Conservation (phyloP, 2,797 vertebrate species). For the Hyperoplus immaculatus region DNA sequence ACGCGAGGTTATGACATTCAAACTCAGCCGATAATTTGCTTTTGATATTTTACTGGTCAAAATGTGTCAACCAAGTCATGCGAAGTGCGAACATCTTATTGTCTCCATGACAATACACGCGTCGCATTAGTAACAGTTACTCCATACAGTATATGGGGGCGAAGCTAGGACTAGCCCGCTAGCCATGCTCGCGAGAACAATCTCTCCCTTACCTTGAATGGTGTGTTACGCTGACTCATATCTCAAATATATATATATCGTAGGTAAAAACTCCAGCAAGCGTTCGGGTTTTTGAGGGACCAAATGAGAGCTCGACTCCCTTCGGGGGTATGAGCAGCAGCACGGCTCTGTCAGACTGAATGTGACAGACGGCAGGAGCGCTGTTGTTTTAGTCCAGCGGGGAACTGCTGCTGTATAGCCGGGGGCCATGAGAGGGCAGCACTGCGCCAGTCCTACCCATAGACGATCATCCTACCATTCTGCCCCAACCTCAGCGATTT, state of each 20-base stretch:
- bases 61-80: neutral
- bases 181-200: slow-evolving; percentile 28
- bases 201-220: slow-evolving; percentile 62
- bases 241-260: slow-evolving; percentile 38
- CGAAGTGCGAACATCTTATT: neutral
- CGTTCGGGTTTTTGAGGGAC: neutral
- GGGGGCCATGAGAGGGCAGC: slow-evolving; percentile 42
- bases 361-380: slow-evolving; percentile 38
- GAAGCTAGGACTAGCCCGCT: slow-evolving; percentile 58
- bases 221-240: slow-evolving; percentile 65
- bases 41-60: too few relatives aligned
- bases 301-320: slow-evolving; percentile 2
- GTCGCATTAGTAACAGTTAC: slow-evolving; percentile 5
- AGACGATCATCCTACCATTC: neutral
- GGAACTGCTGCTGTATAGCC: neutral
- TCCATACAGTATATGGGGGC: neutral
- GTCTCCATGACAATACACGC: slow-evolving; percentile 44
- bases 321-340: neutral
- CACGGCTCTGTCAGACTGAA: slow-evolving; percentile 23
- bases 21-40: neutral
- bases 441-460: neutral
- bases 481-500: too few relatives aligned
- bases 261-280: slow-evolving; percentile 15
- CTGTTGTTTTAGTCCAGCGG: slow-evolving; percentile 38
- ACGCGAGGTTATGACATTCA: neutral